phyloP scores from a whole-genome alignment of 2,113 vertebrate species.

The Istiophorus platypterus region DNA sequence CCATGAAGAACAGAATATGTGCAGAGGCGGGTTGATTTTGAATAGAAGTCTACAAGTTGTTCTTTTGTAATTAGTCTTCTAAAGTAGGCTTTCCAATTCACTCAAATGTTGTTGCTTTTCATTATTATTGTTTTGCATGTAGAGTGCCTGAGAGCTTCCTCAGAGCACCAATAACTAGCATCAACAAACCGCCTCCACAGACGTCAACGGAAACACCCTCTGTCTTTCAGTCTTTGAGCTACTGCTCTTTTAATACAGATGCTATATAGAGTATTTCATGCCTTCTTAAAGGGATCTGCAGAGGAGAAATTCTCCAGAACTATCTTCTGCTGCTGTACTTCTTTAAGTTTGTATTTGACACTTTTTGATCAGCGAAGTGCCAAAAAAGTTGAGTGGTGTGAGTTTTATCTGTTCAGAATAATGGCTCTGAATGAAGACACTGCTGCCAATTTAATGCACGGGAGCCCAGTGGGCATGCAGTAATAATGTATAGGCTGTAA shows the following conservation, averaged over 20 bases:
- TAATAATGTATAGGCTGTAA: not conserved
- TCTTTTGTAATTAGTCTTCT: not conserved
- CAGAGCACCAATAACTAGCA: constrained; percentile 3
- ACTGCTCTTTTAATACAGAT: constrained; percentile 11
- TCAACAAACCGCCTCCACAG: constrained; percentile 25
- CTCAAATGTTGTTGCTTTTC: not conserved
- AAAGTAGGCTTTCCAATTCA: constrained; percentile 7
- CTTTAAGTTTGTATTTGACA: not conserved
- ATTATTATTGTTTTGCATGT: not conserved
- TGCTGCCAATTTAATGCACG: not conserved
- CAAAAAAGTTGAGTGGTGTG: not conserved
- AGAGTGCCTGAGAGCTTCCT: not conserved
- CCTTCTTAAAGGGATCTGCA: constrained; percentile 36
- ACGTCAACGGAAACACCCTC: constrained; percentile 19
- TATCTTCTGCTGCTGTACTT: constrained; percentile 4
- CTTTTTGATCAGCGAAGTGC: not conserved
- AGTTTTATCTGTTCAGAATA: not conserved
- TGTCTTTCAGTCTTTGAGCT: not conserved
- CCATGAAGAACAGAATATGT: not conserved
- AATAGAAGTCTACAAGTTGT: constrained; percentile 2
- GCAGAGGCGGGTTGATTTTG: not conserved
- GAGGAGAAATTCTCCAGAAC: constrained; percentile 1
- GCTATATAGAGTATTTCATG: constrained; percentile 36
- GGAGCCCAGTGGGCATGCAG: not conserved
- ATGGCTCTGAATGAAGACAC: not conserved